phyloP scores from a whole-genome alignment of 2,888 invertebrate species.

The Leucania comma region DNA sequence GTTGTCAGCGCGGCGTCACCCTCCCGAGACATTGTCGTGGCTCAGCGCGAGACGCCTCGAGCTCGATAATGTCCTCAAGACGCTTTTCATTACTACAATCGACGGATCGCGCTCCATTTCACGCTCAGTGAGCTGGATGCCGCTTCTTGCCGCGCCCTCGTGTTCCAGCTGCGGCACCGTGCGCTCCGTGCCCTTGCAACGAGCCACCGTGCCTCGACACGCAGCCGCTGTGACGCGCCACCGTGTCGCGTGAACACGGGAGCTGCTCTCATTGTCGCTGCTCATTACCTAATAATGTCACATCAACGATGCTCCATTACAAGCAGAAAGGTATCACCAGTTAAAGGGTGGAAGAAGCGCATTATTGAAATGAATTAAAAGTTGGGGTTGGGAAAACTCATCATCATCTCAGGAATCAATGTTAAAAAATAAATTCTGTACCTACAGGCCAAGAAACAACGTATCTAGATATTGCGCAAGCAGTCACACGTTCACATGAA shows the following conservation, averaged over 20 bases:
- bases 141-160: neutral
- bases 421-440: neutral
- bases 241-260: constrained; percentile 17
- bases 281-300: constrained; percentile 68
- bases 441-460: neutral
- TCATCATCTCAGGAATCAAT: neutral
- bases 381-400: neutral
- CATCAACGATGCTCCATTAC: constrained; percentile 62
- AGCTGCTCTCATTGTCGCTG: constrained; percentile 58
- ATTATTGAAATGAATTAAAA: constrained; percentile 9
- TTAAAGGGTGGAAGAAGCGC: constrained; percentile 11
- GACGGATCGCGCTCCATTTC: constrained; percentile 70
- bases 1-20: neutral
- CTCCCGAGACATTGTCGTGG: constrained; percentile 14
- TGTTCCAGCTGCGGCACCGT: constrained; percentile 37
- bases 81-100: constrained; percentile 85
- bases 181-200: neutral
- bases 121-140: constrained; percentile 59
- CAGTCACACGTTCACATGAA: constrained; percentile 2
- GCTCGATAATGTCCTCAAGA: constrained; percentile 68
- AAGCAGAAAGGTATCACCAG: constrained; percentile 29
- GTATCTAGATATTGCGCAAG: neutral
- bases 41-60: constrained; percentile 19
- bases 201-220: constrained; percentile 28
- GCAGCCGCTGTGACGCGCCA: constrained; percentile 13